Evolutionary conservation across 2,797 vertebrate species (phyloP), one percentile per base, ranked within the genome.

Genomic region (Gymnodraco acuticeps): DNA sequence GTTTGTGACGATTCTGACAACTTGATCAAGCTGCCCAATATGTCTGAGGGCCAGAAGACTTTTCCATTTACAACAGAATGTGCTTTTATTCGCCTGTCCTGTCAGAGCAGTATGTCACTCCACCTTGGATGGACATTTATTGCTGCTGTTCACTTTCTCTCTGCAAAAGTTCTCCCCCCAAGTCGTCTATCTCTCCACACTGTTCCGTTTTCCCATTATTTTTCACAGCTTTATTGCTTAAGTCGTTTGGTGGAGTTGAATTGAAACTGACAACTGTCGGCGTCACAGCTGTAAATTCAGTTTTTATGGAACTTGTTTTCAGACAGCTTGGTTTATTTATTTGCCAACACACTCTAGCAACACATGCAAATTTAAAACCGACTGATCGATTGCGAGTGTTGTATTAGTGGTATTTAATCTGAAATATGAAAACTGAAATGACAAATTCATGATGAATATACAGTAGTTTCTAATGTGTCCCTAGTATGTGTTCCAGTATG

Each of bases 201-300:
- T 53, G 20, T 66, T 73, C 56, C 63, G 75, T 68, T 55, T 59
- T 72, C 62, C 60, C 55, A 65, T 17, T 87, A 55, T 82, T 85
- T 38, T 85, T 80, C 63, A 64, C 70, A 68, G 64, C 55, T 86
- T 89, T 88, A 87, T 85, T 82, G 80, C 78, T 38, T 8, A 59
- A 51, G 66, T 78, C 13, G 31, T 47, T 70, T 5, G 8, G 41
- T 12, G 64, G 56, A 46, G 52, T 47, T 71, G 59, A 78, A 86
- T 83, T 82, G 45, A 82, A 83, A 71, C 43, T 84, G 85, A 87
- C 83, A 90, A 75, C 69, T 76, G 74, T 75, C 47, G 73, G 54
- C 64, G 75, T 88, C 62, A 46, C 33, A 62, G 61, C 58, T 68
- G 75, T 87, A 58, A 76, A 87, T 81, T 70, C 11, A 5, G 4